Evolutionary conservation across 2,888 invertebrate species (phyloP).

Genomic region (Villa cingulata): DNA sequence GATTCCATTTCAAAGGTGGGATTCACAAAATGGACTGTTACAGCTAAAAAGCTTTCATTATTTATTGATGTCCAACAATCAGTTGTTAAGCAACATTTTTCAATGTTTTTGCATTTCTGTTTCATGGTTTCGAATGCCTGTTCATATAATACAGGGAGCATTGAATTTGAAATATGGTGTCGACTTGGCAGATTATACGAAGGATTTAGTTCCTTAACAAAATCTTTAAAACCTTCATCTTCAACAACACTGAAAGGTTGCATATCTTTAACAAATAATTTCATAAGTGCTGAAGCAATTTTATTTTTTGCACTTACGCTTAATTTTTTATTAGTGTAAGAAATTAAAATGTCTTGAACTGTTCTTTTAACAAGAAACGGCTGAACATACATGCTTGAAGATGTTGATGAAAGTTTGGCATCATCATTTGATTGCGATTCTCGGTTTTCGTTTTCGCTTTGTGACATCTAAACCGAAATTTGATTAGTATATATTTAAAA

Average conservation of each 20-base stretch:
- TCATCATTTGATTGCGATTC: too few species aligned
- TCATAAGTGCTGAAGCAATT: constrained; percentile 14
- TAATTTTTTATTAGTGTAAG: too few species aligned
- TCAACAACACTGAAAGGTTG: constrained; percentile 17
- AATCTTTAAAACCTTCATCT: too few species aligned
- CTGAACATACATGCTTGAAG: too few species aligned
- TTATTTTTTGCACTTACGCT: neutral
- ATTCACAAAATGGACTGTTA: constrained; percentile 18
- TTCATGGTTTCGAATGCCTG: constrained; percentile 13
- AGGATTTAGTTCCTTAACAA: constrained; percentile 12
- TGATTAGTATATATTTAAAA: too few species aligned
- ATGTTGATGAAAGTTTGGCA: too few species aligned
- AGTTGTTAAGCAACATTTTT: constrained; percentile 19
- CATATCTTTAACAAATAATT: constrained; percentile 14
- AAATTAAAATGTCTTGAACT: too few species aligned
- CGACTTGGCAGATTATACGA: constrained; percentile 14
- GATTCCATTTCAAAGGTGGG: constrained; percentile 18
- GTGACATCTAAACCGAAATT: too few species aligned
- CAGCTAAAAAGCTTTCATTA: constrained; percentile 20
- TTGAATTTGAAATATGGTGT: constrained; percentile 14
- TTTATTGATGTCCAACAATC: constrained; percentile 24
- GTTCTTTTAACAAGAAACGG: too few species aligned
- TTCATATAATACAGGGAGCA: constrained; percentile 20
- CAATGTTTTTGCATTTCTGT: constrained; percentile 10
- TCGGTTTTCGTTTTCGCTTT: too few species aligned